Conservation (phyloP, 2,113 vertebrate genomes). For the Etheostoma spectabile region DNA sequence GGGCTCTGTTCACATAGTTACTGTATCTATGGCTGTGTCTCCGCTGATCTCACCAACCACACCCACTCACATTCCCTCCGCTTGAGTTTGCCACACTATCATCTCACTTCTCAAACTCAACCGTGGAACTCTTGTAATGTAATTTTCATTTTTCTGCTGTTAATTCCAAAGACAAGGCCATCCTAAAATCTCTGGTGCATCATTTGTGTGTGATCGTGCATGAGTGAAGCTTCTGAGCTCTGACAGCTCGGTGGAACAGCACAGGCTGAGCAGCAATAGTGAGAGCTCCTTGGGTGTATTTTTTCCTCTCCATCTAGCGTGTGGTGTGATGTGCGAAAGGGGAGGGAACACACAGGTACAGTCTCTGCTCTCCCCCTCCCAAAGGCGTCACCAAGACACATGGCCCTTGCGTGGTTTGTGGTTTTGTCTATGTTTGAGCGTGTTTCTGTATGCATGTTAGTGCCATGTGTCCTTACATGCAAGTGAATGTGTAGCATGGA, state of each 20-base stretch:
- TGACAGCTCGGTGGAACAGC: conserved; percentile 45
- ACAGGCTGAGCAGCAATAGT: conserved; percentile 35
- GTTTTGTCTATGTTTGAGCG: neutral
- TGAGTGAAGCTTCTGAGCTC: conserved; percentile 40
- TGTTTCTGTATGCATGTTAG: conserved; percentile 2
- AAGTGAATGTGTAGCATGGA: conserved; percentile 5
- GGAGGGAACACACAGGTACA: conserved; percentile 50
- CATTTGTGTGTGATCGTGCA: conserved; percentile 12
- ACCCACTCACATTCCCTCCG: conserved; percentile 63
- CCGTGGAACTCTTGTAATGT: conserved; percentile 12
- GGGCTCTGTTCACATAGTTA: conserved; percentile 79
- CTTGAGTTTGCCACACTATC: conserved; percentile 23
- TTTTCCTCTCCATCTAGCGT: conserved; percentile 38
- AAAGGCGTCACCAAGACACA: conserved; percentile 43
- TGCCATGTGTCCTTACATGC: conserved; percentile 16
- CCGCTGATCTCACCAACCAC: conserved; percentile 72
- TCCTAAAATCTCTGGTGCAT: conserved; percentile 20
- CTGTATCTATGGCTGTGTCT: conserved; percentile 78
- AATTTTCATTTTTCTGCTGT: neutral
- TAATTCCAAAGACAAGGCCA: conserved; percentile 23
- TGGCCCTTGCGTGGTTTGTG: neutral
- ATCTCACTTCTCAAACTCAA: conserved; percentile 48
- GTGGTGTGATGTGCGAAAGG: conserved; percentile 10
- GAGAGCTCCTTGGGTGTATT: conserved; percentile 50
- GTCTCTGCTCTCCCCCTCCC: conserved; percentile 30